phyloP scores from a whole-genome alignment of 1,140 invertebrate genomes.

The Heterodera schachtii region DNA sequence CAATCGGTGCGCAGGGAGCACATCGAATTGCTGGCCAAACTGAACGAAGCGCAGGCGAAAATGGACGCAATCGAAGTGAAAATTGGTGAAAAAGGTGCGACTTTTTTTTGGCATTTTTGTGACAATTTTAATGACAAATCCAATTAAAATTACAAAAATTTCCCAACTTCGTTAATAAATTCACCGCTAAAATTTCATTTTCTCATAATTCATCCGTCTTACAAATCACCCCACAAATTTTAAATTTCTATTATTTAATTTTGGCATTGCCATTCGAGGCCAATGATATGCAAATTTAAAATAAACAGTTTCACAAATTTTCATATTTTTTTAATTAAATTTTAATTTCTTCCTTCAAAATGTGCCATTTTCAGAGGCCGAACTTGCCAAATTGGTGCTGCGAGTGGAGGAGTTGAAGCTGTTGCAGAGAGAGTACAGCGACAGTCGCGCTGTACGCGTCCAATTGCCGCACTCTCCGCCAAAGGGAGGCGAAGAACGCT shows the following conservation, averaged over 20 bases:
- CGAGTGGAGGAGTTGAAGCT: conserved; percentile 44
- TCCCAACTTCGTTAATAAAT: no score
- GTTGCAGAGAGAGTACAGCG: conserved; percentile 47
- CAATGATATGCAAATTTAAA: no score
- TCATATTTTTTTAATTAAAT: neutral
- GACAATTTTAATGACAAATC: no score
- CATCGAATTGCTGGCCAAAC: conserved; percentile 35
- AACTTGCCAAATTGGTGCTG: conserved; percentile 41
- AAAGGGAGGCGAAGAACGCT: neutral
- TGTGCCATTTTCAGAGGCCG: conserved; percentile 42
- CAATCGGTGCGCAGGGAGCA: conserved; percentile 41
- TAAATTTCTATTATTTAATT: no score
- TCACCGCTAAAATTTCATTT: no score
- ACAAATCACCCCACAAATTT: no score
- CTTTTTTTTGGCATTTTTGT: conserved; percentile 14
- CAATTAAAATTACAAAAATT: neutral
- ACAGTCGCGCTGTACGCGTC: conserved; percentile 54
- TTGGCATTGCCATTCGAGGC: no score
- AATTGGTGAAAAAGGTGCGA: conserved; percentile 43
- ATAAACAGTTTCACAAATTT: no score
- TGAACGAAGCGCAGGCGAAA: conserved; percentile 30
- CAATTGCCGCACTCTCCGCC: conserved; percentile 51
- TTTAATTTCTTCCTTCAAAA: conserved; percentile 1
- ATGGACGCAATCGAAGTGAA: conserved; percentile 30
- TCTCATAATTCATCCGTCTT: no score